phyloP scores from a whole-genome alignment of 2,797 vertebrate genomes.

The Paratrypauchen microcephalus region DNA sequence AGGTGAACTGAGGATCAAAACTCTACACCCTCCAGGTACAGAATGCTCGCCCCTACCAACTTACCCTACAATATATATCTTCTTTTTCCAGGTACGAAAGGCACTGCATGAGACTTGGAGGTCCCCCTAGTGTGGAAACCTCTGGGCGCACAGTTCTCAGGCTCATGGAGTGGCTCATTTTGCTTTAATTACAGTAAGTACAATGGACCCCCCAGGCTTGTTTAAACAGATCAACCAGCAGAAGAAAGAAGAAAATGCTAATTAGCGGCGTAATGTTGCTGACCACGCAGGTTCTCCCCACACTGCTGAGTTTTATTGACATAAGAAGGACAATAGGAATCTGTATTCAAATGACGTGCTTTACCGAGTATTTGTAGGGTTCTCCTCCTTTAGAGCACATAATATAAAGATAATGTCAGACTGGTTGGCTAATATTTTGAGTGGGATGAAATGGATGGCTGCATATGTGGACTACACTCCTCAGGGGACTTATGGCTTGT shows the following conservation, averaged over 20 bases:
- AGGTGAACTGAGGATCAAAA: constrained; percentile 34
- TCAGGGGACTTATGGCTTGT: constrained; percentile 18
- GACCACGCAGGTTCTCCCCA: constrained; percentile 68
- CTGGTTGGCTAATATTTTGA: constrained; percentile 18
- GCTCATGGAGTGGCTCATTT: constrained; percentile 55
- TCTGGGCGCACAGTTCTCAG: constrained; percentile 60
- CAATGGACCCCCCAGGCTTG: constrained; percentile 72
- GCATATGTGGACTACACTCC: neutral
- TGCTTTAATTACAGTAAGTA: constrained; percentile 79
- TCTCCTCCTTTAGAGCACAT: constrained; percentile 22
- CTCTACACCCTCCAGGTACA: constrained; percentile 18
- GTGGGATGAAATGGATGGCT: constrained; percentile 27
- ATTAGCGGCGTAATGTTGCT: constrained; percentile 76
- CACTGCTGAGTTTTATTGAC: constrained; percentile 76
- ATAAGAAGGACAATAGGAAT: constrained; percentile 76
- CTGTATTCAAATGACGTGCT: constrained; percentile 72
- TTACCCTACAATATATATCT: constrained; percentile 31
- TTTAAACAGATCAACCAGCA: constrained; percentile 76
- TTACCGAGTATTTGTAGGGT: constrained; percentile 48
- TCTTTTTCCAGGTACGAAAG: constrained; percentile 49
- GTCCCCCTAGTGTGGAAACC: constrained; percentile 49
- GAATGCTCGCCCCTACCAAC: constrained; percentile 36
- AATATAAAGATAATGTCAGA: constrained; percentile 2
- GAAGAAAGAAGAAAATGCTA: constrained; percentile 79
- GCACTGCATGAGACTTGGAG: constrained; percentile 47